phyloP scores from a whole-genome alignment of 2,888 invertebrate species.

The Mantis religiosa region DNA sequence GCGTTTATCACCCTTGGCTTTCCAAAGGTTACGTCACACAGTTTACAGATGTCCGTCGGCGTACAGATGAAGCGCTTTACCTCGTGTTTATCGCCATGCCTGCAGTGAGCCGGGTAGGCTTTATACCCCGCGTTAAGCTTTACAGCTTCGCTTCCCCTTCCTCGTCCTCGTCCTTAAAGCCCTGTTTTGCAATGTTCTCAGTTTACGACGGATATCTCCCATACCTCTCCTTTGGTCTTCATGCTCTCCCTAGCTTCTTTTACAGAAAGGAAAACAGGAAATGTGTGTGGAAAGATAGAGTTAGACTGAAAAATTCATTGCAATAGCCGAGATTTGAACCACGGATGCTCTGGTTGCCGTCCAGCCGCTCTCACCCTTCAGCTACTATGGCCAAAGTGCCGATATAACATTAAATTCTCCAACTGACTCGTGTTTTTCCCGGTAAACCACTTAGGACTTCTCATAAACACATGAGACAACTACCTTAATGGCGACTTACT shows the following conservation, averaged over 20 bases:
- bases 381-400: no score
- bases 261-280: neutral
- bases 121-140: neutral
- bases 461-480: no score
- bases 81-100: neutral
- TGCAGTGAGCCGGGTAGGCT: neutral
- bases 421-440: no score
- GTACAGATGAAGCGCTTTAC: neutral
- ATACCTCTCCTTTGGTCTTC: neutral
- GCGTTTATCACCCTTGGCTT: neutral
- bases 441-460: no score
- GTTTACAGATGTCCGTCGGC: neutral
- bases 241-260: neutral
- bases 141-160: neutral
- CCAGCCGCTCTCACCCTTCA: no score
- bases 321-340: no score
- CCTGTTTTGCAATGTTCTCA: neutral
- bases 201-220: neutral
- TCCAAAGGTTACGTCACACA: neutral
- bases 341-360: no score
- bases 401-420: no score
- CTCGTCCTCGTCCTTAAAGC: neutral
- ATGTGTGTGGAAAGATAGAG: no score
- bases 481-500: no score
- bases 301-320: no score